phyloP scores from a whole-genome alignment of 92 coral and sea anemone species.

The Porites cylindrica region DNA sequence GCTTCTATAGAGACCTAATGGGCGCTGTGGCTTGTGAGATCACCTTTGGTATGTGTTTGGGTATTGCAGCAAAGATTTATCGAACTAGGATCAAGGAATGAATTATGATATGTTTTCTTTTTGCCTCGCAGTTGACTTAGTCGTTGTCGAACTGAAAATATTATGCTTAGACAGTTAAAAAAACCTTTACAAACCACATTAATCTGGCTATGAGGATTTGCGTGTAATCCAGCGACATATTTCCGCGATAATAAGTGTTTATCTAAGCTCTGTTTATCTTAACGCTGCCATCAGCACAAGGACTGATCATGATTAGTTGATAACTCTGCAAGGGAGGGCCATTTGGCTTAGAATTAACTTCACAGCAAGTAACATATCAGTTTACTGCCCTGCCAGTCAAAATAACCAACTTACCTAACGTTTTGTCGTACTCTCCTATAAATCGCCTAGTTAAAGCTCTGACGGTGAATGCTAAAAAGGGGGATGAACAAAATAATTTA shows the following conservation, averaged over 20 bases:
- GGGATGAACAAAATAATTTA: background rate
- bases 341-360: background rate
- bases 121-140: too few species aligned
- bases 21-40: too few species aligned
- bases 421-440: conserved; percentile 88
- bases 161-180: background rate
- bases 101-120: too few species aligned
- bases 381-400: background rate
- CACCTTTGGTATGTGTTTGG: too few species aligned
- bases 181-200: background rate
- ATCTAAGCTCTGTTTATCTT: conserved; percentile 8
- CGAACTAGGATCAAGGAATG: too few species aligned
- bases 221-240: conserved; percentile 21
- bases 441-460: conserved; percentile 86
- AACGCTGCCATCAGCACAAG: background rate
- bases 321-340: background rate
- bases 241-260: conserved; percentile 23
- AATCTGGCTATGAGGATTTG: background rate
- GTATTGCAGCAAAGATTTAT: too few species aligned
- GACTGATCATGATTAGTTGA: background rate
- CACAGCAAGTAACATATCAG: background rate
- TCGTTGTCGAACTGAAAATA: too few species aligned
- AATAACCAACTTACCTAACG: conserved; percentile 73
- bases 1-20: too few species aligned
- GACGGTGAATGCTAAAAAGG: conserved; percentile 76